A percentile compares a stretch with the other conserved stretches of the same genome.
phyloP scores from a whole-genome alignment of 2,888 invertebrate species.

The Phanerotoma sp. region DNA sequence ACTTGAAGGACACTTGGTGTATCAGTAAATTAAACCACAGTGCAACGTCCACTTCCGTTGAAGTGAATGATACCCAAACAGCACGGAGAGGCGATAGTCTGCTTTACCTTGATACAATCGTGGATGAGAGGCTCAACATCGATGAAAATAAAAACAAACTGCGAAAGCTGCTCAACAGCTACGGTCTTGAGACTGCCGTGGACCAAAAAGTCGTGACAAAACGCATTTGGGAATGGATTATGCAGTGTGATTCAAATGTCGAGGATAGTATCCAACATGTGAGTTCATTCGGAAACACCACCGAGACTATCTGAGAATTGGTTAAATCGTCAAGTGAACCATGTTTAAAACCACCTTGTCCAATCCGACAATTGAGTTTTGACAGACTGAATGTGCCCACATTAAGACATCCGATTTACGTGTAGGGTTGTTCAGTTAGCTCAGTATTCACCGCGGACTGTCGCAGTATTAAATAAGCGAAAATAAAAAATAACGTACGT shows the following conservation, averaged over 20 bases:
- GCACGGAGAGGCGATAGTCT: constrained; percentile 58
- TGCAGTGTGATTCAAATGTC: constrained; percentile 59
- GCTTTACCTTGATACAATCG: constrained; percentile 58
- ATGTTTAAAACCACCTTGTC: constrained; percentile 17
- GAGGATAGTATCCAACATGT: constrained; percentile 44
- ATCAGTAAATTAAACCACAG: constrained; percentile 59
- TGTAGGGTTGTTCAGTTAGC: not conserved
- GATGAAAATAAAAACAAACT: constrained; percentile 62
- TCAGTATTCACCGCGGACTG: constrained; percentile 3
- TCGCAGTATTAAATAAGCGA: too few species aligned
- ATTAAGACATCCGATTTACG: constrained; percentile 6
- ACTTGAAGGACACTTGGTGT: constrained; percentile 65
- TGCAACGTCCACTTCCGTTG: constrained; percentile 59
- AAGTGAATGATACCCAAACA: constrained; percentile 45
- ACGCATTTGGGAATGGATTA: constrained; percentile 70
- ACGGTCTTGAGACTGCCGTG: constrained; percentile 67
- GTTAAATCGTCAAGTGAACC: constrained; percentile 48
- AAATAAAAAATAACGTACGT: too few species aligned
- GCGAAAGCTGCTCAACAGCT: constrained; percentile 61
- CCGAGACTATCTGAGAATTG: constrained; percentile 48
- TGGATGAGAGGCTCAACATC: constrained; percentile 59
- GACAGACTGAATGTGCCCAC: constrained; percentile 5
- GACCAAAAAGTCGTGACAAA: constrained; percentile 65
- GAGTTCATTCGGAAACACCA: constrained; percentile 37
- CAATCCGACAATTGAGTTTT: constrained; percentile 12